Conservation (phyloP, 2,888 invertebrate genomes). For the Pyrrhosoma nymphula region DNA sequence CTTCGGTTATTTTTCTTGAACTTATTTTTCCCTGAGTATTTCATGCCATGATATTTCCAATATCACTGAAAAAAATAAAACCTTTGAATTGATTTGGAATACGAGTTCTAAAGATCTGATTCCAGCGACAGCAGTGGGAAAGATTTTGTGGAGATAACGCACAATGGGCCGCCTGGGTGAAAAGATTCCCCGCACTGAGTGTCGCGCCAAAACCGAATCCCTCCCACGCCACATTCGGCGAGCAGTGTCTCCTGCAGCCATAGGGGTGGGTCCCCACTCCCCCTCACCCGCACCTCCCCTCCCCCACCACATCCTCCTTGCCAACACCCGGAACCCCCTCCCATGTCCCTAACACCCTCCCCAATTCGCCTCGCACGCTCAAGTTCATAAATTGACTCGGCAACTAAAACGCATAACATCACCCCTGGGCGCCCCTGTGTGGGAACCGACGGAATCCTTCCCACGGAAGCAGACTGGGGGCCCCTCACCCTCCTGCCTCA, state of each 20-base stretch:
- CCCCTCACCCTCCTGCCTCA: neutral
- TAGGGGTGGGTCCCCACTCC: neutral
- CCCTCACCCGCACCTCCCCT: neutral
- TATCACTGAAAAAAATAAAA: neutral
- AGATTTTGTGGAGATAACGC: neutral
- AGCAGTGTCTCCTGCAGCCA: neutral
- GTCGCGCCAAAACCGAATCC: neutral
- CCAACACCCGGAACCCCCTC: neutral
- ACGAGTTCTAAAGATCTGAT: neutral
- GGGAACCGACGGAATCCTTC: neutral
- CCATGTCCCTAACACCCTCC: neutral
- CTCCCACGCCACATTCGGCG: neutral
- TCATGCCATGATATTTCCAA: neutral
- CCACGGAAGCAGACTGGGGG: neutral
- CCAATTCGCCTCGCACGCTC: neutral
- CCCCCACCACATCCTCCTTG: neutral
- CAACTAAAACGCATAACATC: conserved; percentile 59
- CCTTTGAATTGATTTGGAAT: neutral
- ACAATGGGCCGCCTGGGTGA: neutral
- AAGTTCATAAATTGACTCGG: conserved; percentile 59
- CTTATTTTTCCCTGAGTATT: no score
- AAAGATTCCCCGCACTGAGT: neutral
- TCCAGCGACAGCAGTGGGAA: neutral
- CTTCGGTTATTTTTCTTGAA: no score
- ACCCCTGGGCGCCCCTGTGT: conserved; percentile 42